Evolutionary conservation across 2,113 vertebrate genomes (phyloP).

Genomic region (Eleginops maclovinus): DNA sequence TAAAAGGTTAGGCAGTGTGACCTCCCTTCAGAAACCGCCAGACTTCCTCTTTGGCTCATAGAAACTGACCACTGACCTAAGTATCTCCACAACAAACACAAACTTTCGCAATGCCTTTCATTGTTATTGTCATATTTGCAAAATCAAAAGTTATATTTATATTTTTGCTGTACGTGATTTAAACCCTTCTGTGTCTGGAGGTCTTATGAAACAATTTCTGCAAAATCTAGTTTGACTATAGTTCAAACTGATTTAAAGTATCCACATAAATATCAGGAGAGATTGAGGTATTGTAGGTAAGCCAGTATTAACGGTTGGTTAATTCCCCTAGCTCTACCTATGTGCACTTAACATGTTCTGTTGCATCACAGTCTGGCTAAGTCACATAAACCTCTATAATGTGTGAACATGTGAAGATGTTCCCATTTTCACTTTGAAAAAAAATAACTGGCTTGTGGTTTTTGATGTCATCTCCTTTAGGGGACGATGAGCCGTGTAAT

Average conservation of each 20-base stretch:
- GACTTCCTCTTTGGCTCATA: slow-evolving; percentile 32
- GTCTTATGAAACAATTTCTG: slow-evolving; percentile 2
- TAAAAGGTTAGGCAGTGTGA: neutral
- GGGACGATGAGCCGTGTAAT: slow-evolving; percentile 48
- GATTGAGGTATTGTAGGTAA: slow-evolving; percentile 12
- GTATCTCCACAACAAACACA: slow-evolving; percentile 70
- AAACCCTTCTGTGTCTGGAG: neutral
- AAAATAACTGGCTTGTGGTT: neutral
- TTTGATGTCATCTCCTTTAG: slow-evolving; percentile 49
- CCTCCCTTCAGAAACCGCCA: neutral
- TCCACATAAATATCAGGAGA: neutral
- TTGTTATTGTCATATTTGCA: neutral
- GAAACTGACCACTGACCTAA: slow-evolving; percentile 19
- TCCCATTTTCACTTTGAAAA: slow-evolving; percentile 30
- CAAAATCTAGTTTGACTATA: slow-evolving; percentile 37
- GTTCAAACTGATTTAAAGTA: slow-evolving; percentile 44
- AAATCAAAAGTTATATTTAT: slow-evolving; percentile 14
- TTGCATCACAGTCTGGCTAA: slow-evolving; percentile 31
- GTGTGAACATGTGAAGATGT: slow-evolving; percentile 35
- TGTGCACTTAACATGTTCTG: slow-evolving; percentile 8
- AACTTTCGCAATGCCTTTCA: slow-evolving; percentile 25
- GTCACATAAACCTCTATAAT: slow-evolving; percentile 13
- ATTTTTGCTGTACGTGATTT: slow-evolving; percentile 7
- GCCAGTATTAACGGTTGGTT: neutral
- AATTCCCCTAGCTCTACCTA: slow-evolving; percentile 6